These are phyloP conservation scores for Nephrotoma appendiculata DNA, from an alignment of 2,888 invertebrate genomes.

Conservation along the genomic window DNA sequence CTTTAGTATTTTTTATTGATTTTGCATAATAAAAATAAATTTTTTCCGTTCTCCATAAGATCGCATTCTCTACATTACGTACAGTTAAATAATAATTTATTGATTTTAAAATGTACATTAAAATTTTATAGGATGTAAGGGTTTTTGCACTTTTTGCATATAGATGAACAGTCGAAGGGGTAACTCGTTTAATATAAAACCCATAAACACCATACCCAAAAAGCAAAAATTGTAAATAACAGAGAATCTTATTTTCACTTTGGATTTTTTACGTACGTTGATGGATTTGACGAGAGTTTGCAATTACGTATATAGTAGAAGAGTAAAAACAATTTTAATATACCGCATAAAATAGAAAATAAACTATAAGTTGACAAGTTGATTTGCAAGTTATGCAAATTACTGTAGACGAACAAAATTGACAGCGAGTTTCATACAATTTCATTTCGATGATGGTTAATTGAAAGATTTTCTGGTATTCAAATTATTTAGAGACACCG, in stretches of 20 bases:
- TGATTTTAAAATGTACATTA: background rate
- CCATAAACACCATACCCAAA: too few species aligned
- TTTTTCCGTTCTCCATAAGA: too few species aligned
- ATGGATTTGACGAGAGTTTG: background rate
- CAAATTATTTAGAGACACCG: background rate
- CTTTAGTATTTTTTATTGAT: too few species aligned
- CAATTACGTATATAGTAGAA: background rate
- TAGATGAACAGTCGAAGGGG: too few species aligned
- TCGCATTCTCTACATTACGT: too few species aligned
- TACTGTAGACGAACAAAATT: background rate
- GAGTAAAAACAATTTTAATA: too few species aligned
- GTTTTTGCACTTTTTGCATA: background rate
- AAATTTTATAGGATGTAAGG: background rate
- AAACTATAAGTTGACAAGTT: background rate
- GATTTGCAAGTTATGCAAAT: background rate
- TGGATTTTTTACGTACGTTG: background rate
- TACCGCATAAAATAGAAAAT: too few species aligned
- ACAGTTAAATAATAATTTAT: background rate
- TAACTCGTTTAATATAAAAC: too few species aligned
- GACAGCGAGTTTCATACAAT: background rate
- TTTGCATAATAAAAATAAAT: too few species aligned
- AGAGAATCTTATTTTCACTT: too few species aligned
- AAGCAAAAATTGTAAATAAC: too few species aligned
- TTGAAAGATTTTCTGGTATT: background rate
- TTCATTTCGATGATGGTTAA: background rate